These are phyloP conservation scores for Pyrrhosoma nymphula DNA, from an alignment of 2,888 invertebrate species.

Conservation along the genomic window DNA sequence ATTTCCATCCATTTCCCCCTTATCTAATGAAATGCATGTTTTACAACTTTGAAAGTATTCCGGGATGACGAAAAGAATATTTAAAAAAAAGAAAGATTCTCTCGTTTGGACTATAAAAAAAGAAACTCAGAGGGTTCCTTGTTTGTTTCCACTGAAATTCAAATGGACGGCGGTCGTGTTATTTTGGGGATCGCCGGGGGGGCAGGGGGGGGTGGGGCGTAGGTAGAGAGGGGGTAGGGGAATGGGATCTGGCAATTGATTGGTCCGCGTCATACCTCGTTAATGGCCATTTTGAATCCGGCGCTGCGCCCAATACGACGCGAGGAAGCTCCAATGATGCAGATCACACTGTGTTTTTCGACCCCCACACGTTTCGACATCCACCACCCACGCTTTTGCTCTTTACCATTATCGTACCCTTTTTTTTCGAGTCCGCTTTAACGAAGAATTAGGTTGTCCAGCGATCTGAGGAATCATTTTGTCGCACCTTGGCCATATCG, in stretches of 20 bases:
- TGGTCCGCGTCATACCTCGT: not conserved
- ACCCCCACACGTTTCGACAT: not conserved
- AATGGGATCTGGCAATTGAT: not conserved
- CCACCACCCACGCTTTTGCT: not conserved
- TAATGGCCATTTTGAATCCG: not conserved
- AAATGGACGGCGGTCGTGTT: constrained; percentile 1
- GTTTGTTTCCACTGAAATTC: not conserved
- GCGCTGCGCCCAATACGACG: not conserved
- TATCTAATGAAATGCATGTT: constrained; percentile 2
- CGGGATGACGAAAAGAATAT: not conserved
- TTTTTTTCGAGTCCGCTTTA: not conserved
- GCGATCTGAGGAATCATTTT: not conserved
- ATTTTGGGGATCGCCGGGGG: too few species aligned
- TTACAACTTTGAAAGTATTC: not conserved
- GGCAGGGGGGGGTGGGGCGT: not conserved
- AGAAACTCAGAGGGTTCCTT: not conserved
- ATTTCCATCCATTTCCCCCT: too few species aligned
- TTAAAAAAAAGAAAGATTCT: not conserved
- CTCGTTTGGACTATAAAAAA: not conserved
- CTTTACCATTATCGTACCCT: not conserved
- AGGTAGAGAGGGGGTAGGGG: too few species aligned
- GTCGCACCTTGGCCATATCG: constrained; percentile 8
- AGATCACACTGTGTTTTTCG: too few species aligned
- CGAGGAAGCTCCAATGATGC: not conserved
- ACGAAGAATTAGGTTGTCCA: not conserved